phyloP scores from a whole-genome alignment of 2,113 vertebrate species.

The Gymnogyps californianus region DNA sequence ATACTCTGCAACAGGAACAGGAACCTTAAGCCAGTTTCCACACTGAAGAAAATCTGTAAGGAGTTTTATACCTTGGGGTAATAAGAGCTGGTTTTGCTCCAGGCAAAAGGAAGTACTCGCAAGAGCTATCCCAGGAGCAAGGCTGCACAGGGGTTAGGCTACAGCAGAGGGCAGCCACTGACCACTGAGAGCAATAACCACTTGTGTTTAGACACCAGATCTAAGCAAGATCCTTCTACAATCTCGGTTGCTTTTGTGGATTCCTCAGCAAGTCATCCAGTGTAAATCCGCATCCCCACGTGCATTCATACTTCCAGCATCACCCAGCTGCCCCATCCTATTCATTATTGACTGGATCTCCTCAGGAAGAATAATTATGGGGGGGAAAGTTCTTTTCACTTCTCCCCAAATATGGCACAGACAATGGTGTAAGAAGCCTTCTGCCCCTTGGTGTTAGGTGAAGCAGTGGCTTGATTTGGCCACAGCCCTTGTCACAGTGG shows the following conservation, averaged over 20 bases:
- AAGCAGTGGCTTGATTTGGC: not conserved
- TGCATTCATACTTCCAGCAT: not conserved
- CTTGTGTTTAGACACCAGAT: not conserved
- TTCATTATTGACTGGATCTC: not conserved
- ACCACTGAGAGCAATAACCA: not conserved
- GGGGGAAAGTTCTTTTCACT: not conserved
- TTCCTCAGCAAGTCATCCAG: not conserved
- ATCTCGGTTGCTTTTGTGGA: not conserved
- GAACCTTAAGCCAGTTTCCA: not conserved
- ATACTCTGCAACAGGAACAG: not conserved
- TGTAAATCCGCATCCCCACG: not conserved
- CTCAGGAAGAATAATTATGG: not conserved
- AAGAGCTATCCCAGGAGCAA: not conserved
- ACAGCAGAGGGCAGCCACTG: not conserved
- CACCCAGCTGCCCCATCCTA: not conserved
- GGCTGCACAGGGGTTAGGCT: not conserved
- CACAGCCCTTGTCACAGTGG: not conserved
- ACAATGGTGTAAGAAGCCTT: not conserved
- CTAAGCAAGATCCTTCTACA: not conserved
- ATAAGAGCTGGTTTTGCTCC: not conserved
- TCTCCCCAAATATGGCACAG: not conserved
- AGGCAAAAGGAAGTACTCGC: not conserved
- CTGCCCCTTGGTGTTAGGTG: not conserved
- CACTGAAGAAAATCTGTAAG: not conserved
- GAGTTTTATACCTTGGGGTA: not conserved